Evolutionary conservation across 2,888 invertebrate species (phyloP), one percentile per base, ranked within the genome.

Genomic region (Pantelozetes paolii): DNA sequence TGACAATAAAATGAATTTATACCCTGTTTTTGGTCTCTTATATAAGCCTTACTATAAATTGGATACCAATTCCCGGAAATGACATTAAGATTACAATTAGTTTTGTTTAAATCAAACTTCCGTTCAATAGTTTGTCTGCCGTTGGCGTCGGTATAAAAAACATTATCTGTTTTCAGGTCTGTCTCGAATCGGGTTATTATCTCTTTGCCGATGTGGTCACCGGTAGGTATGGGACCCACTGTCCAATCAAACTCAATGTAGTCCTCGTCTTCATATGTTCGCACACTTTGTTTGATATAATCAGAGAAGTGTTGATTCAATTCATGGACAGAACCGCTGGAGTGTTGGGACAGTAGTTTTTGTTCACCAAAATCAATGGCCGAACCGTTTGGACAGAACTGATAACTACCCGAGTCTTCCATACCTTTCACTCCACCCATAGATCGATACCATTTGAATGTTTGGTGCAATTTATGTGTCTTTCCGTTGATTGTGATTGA

Each of bases 121-220:
- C 95, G 84, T 79, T 88, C 87, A 28, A 72, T 79, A 82, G 90
- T 87, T 82, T 95, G 91, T 18, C 97, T 85, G 0, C 96, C 97
- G 82, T 97, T 98, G 0, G 94, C 89, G 81, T 98, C 98, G 0
- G 97, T 98, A 80, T 88, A 94, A 81, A 96, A 97, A 0, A 83
- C 84, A 6, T 9, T 9, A 9, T 86, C 83, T 0, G 88, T 88
- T 0, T 85, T 79, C 0, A 93, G 81, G 78, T 86, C 84, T 0
- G 89, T 88, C 11, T 84, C 83, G 79, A 90, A 95, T 72, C 87
- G 86, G 0, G 89, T 87, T 0, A 97, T 85, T 0, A 93, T 85
- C 82, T 98, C 97, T 81, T 91, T 94, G 0, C 95, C 94, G 1
- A 86, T 36, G 26, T 73, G n/a, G 50, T 72, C 59, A 79, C 81